These are phyloP conservation scores for Recurvirostra avosetta DNA, from an alignment of 2,113 vertebrate species.

Conservation along the genomic window DNA sequence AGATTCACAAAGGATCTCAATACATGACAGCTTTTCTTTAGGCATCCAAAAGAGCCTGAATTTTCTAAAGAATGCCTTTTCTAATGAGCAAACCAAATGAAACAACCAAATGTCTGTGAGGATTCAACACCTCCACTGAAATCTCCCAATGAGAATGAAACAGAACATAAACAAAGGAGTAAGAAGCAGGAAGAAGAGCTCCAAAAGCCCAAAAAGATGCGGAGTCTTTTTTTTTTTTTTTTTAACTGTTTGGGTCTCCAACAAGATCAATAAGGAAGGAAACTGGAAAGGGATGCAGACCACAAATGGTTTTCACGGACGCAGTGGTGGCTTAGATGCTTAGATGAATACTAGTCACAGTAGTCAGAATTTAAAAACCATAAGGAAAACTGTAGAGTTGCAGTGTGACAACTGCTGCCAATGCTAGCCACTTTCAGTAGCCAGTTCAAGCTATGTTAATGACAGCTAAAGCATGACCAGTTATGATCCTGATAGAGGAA, in stretches of 20 bases:
- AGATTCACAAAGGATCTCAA: not conserved
- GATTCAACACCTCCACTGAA: not conserved
- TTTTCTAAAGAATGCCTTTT: not conserved
- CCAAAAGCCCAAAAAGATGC: not conserved
- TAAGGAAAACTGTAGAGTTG: not conserved
- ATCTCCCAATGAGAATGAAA: not conserved
- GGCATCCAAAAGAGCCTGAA: not conserved
- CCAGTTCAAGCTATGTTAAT: not conserved
- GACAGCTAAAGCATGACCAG: constrained; percentile 22
- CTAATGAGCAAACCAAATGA: not conserved
- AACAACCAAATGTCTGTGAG: not conserved
- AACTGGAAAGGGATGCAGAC: not conserved
- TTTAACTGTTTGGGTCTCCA: not conserved
- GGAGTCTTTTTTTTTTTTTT: not conserved
- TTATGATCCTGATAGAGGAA: not conserved
- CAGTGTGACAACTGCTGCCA: not conserved
- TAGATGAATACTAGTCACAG: not conserved
- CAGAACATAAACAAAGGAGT: not conserved
- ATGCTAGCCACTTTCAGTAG: not conserved
- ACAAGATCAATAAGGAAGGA: not conserved
- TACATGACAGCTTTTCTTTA: not conserved
- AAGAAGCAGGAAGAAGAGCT: not conserved
- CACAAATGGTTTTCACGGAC: not conserved
- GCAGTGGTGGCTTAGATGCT: not conserved
- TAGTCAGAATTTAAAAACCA: not conserved